Evolutionary conservation across 1,140 invertebrate species (phyloP).

Genomic region (Cheumatopsyche charites): DNA sequence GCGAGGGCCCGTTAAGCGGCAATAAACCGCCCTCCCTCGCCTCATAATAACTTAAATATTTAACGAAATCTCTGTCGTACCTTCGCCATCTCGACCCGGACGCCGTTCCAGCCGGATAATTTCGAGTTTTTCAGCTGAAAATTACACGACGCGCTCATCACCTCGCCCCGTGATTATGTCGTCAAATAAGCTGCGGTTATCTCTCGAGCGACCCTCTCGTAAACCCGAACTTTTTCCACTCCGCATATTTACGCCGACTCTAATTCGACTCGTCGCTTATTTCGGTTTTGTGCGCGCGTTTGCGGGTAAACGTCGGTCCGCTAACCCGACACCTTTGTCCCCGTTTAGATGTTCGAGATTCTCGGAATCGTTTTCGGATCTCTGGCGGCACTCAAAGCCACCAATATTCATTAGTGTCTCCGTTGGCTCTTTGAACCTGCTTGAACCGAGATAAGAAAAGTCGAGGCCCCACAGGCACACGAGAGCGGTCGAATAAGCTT

Average conservation of each 20-base stretch:
- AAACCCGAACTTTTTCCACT: no score
- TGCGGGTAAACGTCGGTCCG: background rate
- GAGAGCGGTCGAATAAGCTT: conserved; percentile 18
- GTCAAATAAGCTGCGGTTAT: conserved; percentile 5
- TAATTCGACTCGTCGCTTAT: no score
- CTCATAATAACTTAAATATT: conserved; percentile 42
- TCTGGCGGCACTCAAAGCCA: conserved; percentile 17
- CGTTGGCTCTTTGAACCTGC: conserved; percentile 6
- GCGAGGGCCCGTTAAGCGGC: conserved; percentile 25
- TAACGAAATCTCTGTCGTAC: conserved; percentile 38
- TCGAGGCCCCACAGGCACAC: background rate
- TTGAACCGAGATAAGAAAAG: conserved; percentile 24
- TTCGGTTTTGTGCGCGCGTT: no score
- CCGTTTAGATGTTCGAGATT: conserved; percentile 17
- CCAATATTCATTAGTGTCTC: conserved; percentile 36
- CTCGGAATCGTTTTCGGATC: conserved; percentile 14
- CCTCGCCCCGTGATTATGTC: conserved; percentile 6
- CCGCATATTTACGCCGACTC: no score
- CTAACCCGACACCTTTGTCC: background rate
- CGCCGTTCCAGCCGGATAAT: background rate
- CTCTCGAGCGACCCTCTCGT: no score
- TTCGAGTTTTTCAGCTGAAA: conserved; percentile 4
- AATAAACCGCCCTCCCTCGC: conserved; percentile 22
- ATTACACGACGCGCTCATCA: background rate
- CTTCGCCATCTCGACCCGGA: background rate